Conservation (phyloP, 1,140 invertebrate genomes). For the Drosophila saltans region DNA sequence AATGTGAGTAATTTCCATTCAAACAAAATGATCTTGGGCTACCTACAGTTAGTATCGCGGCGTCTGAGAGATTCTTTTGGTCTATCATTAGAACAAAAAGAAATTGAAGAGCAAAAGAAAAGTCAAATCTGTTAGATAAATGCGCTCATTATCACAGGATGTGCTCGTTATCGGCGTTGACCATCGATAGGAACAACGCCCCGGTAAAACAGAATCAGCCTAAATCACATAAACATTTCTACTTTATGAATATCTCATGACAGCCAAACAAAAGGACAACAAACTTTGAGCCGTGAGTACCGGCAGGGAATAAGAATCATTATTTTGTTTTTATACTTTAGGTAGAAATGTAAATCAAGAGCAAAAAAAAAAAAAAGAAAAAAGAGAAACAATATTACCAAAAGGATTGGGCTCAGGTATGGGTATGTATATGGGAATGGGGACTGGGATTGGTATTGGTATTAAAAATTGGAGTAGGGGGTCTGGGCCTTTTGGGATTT, state of each 20-base stretch:
- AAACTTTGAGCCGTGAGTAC: constrained; percentile 24
- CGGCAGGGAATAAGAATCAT: constrained; percentile 20
- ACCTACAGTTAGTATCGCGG: constrained; percentile 43
- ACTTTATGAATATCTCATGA: constrained; percentile 71
- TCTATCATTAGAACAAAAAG: constrained; percentile 25
- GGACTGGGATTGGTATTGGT: constrained; percentile 31
- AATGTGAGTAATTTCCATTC: constrained; percentile 16
- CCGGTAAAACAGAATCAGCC: background rate
- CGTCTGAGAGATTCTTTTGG: constrained; percentile 48
- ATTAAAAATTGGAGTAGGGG: constrained; percentile 13
- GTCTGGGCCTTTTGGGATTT: constrained; percentile 45
- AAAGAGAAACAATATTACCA: background rate
- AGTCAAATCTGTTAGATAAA: constrained; percentile 67
- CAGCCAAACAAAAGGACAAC: constrained; percentile 66
- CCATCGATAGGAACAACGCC: constrained; percentile 58
- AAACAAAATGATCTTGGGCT: constrained; percentile 27
- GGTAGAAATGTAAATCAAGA: constrained; percentile 62
- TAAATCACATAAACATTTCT: constrained; percentile 67
- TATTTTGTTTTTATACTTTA: constrained; percentile 37
- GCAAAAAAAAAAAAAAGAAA: constrained; percentile 27
- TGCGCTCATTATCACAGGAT: constrained; percentile 81
- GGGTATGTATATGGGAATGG: background rate
- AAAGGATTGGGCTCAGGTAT: constrained; percentile 32
- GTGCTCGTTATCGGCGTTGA: constrained; percentile 72
- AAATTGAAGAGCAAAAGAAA: constrained; percentile 1